Percentiles rank a stretch among this genome's conserved stretches.
Evolutionary conservation across 2,113 vertebrate species (phyloP).

Genomic region (Halichoeres trimaculatus): DNA sequence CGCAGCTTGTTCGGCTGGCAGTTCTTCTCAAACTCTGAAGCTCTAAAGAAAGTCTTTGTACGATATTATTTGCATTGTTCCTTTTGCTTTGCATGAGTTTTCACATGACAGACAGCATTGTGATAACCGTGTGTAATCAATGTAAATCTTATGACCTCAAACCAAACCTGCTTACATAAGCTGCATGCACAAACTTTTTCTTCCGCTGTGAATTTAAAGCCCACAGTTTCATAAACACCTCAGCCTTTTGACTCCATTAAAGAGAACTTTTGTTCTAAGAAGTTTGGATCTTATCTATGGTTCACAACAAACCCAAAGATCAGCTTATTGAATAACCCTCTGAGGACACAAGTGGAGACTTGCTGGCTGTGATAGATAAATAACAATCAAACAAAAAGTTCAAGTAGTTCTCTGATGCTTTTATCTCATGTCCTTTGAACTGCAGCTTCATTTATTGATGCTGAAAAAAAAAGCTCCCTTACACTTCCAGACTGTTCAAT

Average conservation of each 20-base stretch:
- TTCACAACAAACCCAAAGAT: not conserved
- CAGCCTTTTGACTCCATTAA: not conserved
- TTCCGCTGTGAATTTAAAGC: not conserved
- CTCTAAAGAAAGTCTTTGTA: not conserved
- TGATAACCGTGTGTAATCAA: conserved; percentile 21
- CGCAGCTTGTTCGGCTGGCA: conserved; percentile 7
- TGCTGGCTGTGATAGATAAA: not conserved
- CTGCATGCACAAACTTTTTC: not conserved
- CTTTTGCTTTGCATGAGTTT: conserved; percentile 1
- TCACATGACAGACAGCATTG: conserved; percentile 6
- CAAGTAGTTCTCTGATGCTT: conserved; percentile 1
- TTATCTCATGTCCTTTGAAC: conserved; percentile 18
- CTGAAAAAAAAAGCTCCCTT: not conserved
- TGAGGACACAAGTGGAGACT: not conserved
- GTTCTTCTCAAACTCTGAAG: not conserved
- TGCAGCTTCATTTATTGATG: not conserved
- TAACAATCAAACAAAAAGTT: not conserved
- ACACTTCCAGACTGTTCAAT: conserved; percentile 9
- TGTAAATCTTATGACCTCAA: conserved; percentile 29
- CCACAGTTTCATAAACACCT: conserved; percentile 6
- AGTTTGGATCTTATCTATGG: not conserved
- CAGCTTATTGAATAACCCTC: not conserved
- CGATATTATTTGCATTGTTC: conserved; percentile 7
- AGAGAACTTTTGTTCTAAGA: not conserved
- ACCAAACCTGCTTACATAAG: not conserved